Conservation (phyloP, 2,113 vertebrate genomes). For the Furnarius figulus region DNA sequence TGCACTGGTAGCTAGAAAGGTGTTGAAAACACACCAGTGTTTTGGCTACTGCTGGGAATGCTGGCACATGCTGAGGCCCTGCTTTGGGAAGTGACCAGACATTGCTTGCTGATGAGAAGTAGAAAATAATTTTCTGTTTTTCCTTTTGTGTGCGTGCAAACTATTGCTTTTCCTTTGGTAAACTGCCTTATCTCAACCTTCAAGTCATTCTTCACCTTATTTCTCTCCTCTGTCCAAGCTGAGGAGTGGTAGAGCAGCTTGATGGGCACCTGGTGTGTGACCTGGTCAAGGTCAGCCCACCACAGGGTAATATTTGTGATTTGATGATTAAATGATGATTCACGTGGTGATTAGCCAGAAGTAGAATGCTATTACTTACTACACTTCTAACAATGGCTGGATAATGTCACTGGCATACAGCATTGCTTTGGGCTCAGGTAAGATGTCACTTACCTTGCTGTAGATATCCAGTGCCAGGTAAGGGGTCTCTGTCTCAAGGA, state of each 20-base stretch:
- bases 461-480: background rate
- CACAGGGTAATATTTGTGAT: background rate
- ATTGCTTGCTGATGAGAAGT: background rate
- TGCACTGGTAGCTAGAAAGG: background rate
- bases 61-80: background rate
- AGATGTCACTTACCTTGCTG: background rate
- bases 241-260: background rate
- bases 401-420: too few species aligned
- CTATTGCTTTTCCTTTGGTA: background rate
- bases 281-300: background rate
- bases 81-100: background rate
- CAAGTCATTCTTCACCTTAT: background rate
- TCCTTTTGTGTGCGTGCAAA: background rate
- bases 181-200: background rate
- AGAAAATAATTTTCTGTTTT: background rate
- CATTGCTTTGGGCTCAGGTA: background rate
- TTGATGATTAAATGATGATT: background rate
- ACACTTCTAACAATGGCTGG: background rate
- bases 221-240: background rate
- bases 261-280: background rate
- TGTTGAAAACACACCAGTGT: background rate
- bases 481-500: background rate
- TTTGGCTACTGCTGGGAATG: background rate
- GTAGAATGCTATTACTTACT: background rate
- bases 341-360: background rate